Base-by-base conservation (phyloP, 1,140 invertebrate genomes). In the Nasonia vitripennis region DNA sequence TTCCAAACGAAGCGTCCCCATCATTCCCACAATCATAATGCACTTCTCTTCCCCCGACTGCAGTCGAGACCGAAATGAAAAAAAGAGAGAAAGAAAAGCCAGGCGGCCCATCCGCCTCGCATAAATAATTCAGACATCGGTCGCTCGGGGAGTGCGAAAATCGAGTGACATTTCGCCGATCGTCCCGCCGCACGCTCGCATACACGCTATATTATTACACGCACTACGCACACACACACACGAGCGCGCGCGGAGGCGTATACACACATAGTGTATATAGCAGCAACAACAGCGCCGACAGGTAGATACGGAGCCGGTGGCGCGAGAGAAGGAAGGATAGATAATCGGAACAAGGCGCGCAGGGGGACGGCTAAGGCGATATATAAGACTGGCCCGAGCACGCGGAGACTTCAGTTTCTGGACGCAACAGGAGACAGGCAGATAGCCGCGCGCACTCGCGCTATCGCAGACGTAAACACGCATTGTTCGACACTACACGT, bases 301-400 rank as follows among this genome's bases (percentile, higher is more conserved):
- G 55, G 55, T 62, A 62, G 55, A n/a, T 62, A 62, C 17, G 55
- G 3, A 62, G 20, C 55, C 55, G 55, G 20, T 62, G 55, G 55
- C 55, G 70, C 23, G 70, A 14, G 34, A 78, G 45, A 78, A 78
- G 75, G 75, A 41, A 45, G 75, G 37, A 78, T 62, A 62, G 37
- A 45, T 34, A 37, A 37, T 41, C 75, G 75, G 31, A 78, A n/a
- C 27, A 51, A 55, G 45, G 12, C 41, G 45, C n/a, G 37, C 55
- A 45, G n/a, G 12, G 77, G 31, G 77, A 41, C 31, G 20, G 62
- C 78, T 45, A 67, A 80, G 34, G 27, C 78, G 78, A 80, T 80
- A 80, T 80, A 80, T 80, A 80, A 80, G 78, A 80, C 78, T 80
- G 55, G 78, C 51, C 51, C 5, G 55, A 41, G 62, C 78, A 68